phyloP scores from a whole-genome alignment of 2,113 vertebrate genomes.

The Solenodon paradoxus region DNA sequence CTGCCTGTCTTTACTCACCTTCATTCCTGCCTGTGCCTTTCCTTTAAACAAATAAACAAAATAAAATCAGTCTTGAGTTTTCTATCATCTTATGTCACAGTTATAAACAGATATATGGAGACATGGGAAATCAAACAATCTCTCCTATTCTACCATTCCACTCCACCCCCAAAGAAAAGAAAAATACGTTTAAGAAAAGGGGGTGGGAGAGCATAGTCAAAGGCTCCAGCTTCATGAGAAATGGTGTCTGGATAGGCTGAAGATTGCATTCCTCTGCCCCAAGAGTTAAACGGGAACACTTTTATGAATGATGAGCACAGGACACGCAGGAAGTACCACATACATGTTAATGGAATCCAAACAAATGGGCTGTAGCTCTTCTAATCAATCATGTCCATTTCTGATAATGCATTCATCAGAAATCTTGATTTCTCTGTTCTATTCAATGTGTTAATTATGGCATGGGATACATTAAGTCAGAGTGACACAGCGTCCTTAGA shows the following conservation, averaged over 20 bases:
- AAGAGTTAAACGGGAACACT: not conserved
- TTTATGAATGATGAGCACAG: not conserved
- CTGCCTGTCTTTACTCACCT: no score
- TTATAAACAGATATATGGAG: not conserved
- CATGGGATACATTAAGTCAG: not conserved
- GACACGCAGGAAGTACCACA: not conserved
- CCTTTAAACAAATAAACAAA: no score
- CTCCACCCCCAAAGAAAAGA: not conserved
- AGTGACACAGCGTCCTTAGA: not conserved
- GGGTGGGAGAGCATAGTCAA: not conserved
- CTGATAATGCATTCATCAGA: not conserved
- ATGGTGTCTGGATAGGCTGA: not conserved
- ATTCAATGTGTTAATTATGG: not conserved
- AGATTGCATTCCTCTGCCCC: not conserved
- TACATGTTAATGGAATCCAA: not conserved
- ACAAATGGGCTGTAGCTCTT: not conserved
- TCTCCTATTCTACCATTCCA: not conserved
- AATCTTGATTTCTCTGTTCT: not conserved
- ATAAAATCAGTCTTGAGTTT: slow-evolving; percentile 29
- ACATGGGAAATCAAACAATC: not conserved
- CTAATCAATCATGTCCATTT: not conserved
- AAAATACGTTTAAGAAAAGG: slow-evolving; percentile 4
- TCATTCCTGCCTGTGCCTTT: no score
- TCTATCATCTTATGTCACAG: not conserved
- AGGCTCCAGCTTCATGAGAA: not conserved